Evolutionary conservation across 1,140 invertebrate genomes (phyloP).

Genomic region (Caerostris extrusa): DNA sequence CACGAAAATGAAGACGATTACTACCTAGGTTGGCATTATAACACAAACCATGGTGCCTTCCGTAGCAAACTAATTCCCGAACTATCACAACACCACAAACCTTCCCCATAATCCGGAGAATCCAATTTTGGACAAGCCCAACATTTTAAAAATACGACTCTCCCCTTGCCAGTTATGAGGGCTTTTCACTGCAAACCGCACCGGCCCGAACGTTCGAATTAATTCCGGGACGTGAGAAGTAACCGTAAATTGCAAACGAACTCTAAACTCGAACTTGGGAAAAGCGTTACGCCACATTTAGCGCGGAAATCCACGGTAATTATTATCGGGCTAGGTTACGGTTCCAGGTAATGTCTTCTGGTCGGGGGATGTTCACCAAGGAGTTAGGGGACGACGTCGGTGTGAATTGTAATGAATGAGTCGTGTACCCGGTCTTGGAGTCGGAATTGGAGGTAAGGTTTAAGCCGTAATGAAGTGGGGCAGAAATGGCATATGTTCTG

Average conservation of each 20-base stretch:
- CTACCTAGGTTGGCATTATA: background rate
- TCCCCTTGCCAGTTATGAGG: background rate
- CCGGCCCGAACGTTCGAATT: background rate
- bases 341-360: constrained; percentile 33
- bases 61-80: constrained; percentile 14
- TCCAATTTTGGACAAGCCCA: constrained; percentile 35
- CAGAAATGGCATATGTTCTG: background rate
- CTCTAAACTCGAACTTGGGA: constrained; percentile 1
- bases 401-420: constrained; percentile 40
- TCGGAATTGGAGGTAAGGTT: constrained; percentile 3
- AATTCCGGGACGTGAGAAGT: constrained; percentile 8
- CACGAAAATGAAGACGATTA: constrained; percentile 14
- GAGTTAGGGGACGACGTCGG: constrained; percentile 16
- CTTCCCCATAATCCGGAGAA: background rate
- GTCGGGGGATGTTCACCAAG: background rate
- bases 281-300: constrained; percentile 47
- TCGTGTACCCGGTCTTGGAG: background rate
- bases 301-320: constrained; percentile 32
- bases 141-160: constrained; percentile 29
- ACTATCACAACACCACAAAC: background rate
- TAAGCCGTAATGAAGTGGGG: constrained; percentile 2
- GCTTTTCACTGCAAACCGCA: background rate
- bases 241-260: constrained; percentile 37
- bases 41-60: background rate
- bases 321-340: constrained; percentile 36